These are phyloP conservation scores for Mystacides longicornis DNA, from an alignment of 2,888 invertebrate species.

Conservation along the genomic window DNA sequence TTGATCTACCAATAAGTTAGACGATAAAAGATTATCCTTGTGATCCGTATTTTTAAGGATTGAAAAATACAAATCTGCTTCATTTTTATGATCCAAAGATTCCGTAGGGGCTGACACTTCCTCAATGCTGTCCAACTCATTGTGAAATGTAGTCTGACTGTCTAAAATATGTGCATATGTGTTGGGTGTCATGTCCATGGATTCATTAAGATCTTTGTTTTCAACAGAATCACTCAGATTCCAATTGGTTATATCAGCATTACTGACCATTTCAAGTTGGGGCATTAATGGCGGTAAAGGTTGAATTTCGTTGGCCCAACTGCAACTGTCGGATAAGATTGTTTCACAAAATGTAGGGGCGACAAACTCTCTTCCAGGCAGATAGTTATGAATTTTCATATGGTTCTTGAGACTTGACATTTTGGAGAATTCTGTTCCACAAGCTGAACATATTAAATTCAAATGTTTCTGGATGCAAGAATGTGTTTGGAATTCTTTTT, in stretches of 20 bases:
- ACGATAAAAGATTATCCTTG: background rate
- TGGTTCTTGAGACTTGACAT: slow-evolving; percentile 46
- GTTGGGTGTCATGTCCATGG: slow-evolving; percentile 16
- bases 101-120: slow-evolving; percentile 7
- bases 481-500: slow-evolving; percentile 34
- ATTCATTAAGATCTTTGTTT: slow-evolving; percentile 10
- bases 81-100: slow-evolving; percentile 3
- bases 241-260: slow-evolving; percentile 14
- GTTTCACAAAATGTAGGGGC: slow-evolving; percentile 26
- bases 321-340: slow-evolving; percentile 8
- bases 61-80: background rate
- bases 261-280: slow-evolving; percentile 13
- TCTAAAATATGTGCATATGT: slow-evolving; percentile 14
- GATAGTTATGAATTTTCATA: slow-evolving; percentile 43
- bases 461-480: slow-evolving; percentile 32
- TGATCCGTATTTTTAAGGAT: background rate
- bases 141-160: slow-evolving; percentile 12
- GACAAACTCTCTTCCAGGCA: slow-evolving; percentile 37
- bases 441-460: slow-evolving; percentile 35
- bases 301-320: slow-evolving; percentile 15
- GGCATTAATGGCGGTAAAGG: slow-evolving; percentile 11
- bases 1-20: no score
- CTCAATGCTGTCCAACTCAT: slow-evolving; percentile 17
- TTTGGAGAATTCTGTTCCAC: slow-evolving; percentile 40
- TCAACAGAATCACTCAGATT: slow-evolving; percentile 13